phyloP scores from a whole-genome alignment of 2,113 vertebrate genomes.

The Tachycineta bicolor region DNA sequence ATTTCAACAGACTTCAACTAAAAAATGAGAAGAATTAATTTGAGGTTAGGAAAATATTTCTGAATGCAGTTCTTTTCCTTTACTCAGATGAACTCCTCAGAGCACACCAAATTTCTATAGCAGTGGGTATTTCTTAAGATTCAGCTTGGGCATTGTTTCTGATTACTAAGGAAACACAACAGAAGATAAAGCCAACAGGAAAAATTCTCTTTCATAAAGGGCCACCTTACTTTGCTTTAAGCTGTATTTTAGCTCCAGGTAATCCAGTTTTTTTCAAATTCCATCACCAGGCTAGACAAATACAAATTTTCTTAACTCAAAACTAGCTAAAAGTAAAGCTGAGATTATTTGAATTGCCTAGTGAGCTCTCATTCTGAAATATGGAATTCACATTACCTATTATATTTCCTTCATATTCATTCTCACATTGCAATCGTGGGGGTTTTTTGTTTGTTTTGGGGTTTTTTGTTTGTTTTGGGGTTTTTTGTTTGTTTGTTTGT shows the following conservation, averaged over 20 bases:
- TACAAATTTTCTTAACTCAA: neutral
- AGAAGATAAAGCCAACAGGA: neutral
- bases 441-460: too few species aligned
- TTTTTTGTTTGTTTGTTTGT: too few species aligned
- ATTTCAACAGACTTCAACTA: neutral
- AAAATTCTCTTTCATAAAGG: neutral
- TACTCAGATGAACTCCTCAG: neutral
- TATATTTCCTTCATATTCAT: neutral
- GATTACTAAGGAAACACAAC: neutral
- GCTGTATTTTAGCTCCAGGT: neutral
- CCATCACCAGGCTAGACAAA: neutral
- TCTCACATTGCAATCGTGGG: neutral
- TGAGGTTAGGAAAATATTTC: neutral
- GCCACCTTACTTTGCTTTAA: neutral
- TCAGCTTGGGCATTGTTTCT: neutral
- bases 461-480: too few species aligned
- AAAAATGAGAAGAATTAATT: neutral
- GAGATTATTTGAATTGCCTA: neutral
- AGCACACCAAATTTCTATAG: neutral
- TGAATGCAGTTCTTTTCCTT: neutral
- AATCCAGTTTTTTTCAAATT: neutral
- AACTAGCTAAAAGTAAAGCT: neutral
- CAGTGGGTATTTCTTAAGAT: neutral
- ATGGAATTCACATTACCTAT: neutral
- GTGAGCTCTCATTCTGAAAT: neutral